These are phyloP conservation scores for Tupiocoris notatus DNA, from an alignment of 2,888 invertebrate species.

Conservation along the genomic window DNA sequence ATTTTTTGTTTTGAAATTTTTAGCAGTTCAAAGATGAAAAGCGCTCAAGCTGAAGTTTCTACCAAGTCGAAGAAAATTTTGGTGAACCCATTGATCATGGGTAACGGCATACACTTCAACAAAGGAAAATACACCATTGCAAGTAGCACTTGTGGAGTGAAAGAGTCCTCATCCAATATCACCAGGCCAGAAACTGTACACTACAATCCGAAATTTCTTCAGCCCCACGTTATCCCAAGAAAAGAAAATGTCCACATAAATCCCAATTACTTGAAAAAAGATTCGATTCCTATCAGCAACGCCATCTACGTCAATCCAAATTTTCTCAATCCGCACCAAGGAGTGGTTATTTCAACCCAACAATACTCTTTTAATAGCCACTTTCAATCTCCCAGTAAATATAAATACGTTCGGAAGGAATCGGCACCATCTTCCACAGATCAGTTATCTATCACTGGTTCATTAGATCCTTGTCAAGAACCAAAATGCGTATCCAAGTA, in stretches of 20 bases:
- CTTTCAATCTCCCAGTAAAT: not conserved
- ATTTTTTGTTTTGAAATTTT: too few species aligned
- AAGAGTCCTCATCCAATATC: not conserved
- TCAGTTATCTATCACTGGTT: too few species aligned
- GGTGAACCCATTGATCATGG: conserved; percentile 17
- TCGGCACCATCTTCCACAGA: not conserved
- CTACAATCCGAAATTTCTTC: conserved; percentile 45
- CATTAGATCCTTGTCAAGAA: too few species aligned
- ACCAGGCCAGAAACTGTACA: conserved; percentile 23
- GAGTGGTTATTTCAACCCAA: not conserved
- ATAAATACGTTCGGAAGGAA: conserved; percentile 11
- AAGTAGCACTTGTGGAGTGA: conserved; percentile 8
- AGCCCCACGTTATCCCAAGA: not conserved
- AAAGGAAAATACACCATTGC: conserved; percentile 36
- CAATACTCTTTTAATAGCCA: not conserved
- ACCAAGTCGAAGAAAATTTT: conserved; percentile 19
- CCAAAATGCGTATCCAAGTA: conserved; percentile 26
- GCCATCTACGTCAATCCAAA: conserved; percentile 31
- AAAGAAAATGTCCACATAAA: conserved; percentile 34
- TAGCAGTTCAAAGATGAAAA: too few species aligned
- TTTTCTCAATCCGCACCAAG: conserved; percentile 3
- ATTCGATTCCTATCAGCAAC: not conserved
- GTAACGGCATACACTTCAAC: conserved; percentile 27
- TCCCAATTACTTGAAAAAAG: conserved; percentile 9
- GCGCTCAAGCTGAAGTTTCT: not conserved